A percentile compares a stretch with the other conserved stretches of the same genome.
Conservation (phyloP, 2,888 invertebrate species). For the Euphydryas editha region DNA sequence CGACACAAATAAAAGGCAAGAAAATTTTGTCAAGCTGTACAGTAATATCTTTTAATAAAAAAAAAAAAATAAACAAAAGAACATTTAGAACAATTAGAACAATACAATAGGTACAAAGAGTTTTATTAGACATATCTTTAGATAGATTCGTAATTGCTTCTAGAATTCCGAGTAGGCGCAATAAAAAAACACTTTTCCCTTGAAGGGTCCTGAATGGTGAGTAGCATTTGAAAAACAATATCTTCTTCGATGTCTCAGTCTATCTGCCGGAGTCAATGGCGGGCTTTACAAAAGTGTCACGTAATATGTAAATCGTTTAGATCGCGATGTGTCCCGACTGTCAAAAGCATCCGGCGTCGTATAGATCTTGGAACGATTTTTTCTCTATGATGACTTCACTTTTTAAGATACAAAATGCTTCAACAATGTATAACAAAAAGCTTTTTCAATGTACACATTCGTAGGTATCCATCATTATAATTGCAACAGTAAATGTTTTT, state of each 20-base stretch:
- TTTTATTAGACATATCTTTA: slow-evolving; percentile 42
- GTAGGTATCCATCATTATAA: too few species aligned
- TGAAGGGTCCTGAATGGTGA: slow-evolving; percentile 61
- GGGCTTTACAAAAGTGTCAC: slow-evolving; percentile 79
- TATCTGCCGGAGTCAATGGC: slow-evolving; percentile 76
- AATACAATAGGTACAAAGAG: not conserved
- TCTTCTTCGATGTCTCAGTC: slow-evolving; percentile 77
- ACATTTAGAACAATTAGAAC: too few species aligned
- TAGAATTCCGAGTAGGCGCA: slow-evolving; percentile 56
- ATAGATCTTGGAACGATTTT: slow-evolving; percentile 70
- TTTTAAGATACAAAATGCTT: slow-evolving; percentile 53
- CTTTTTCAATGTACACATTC: too few species aligned
- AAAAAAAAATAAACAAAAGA: too few species aligned
- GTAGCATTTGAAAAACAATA: slow-evolving; percentile 73
- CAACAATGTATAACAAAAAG: slow-evolving; percentile 35
- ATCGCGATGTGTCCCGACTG: slow-evolving; percentile 80
- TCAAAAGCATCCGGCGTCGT: slow-evolving; percentile 71
- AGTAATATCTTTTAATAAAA: too few species aligned
- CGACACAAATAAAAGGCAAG: too few species aligned
- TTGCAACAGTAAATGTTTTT: not conserved
- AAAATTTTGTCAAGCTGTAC: too few species aligned
- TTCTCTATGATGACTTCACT: slow-evolving; percentile 71
- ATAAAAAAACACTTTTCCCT: slow-evolving; percentile 70
- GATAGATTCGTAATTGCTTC: slow-evolving; percentile 54
- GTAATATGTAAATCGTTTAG: slow-evolving; percentile 83